Conservation (phyloP, 2,113 vertebrate species). For the Nibea albiflora region DNA sequence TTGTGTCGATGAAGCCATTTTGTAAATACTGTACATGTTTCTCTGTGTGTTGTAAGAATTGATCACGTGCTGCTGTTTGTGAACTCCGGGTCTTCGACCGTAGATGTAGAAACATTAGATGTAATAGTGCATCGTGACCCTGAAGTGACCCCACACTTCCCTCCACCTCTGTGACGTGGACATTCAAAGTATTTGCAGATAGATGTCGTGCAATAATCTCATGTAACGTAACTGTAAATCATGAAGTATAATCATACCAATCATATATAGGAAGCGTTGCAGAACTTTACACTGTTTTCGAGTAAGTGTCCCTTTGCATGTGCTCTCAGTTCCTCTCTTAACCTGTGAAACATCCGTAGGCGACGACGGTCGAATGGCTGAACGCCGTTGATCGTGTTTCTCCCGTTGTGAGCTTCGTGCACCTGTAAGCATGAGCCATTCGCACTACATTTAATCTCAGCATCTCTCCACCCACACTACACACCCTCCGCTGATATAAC, state of each 20-base stretch:
- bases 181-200: conserved; percentile 18
- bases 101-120: conserved; percentile 17
- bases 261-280: neutral
- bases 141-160: conserved; percentile 26
- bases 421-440: conserved; percentile 20
- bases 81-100: neutral
- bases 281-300: neutral
- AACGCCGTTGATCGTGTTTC: neutral
- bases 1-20: neutral
- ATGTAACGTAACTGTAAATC: conserved; percentile 5
- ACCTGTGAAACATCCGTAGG: neutral
- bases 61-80: conserved; percentile 21
- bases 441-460: conserved; percentile 39
- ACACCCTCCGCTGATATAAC: neutral
- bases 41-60: conserved; percentile 5
- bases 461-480: neutral
- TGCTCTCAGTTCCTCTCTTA: neutral
- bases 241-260: neutral
- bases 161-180: neutral
- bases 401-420: conserved; percentile 2
- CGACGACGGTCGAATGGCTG: neutral
- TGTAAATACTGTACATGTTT: conserved; percentile 40
- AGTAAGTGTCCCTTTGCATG: conserved; percentile 5
- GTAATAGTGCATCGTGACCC: conserved; percentile 13
- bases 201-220: conserved; percentile 28